Percentiles rank a stretch among this genome's conserved stretches.
Conservation (phyloP, 2,113 vertebrate genomes). For the Labrus mixtus region DNA sequence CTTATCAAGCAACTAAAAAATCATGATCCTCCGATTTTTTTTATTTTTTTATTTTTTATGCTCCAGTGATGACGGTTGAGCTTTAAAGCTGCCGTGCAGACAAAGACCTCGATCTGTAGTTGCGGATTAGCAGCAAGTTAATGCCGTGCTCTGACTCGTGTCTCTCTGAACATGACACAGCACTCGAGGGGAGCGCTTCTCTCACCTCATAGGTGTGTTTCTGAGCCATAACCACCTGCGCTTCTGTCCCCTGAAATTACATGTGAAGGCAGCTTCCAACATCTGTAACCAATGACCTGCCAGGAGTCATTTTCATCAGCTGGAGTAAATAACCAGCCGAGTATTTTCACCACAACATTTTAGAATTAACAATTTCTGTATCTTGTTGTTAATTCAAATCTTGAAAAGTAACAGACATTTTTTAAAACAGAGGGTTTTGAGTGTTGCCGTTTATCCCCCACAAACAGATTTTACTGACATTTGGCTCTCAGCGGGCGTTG, state of each 20-base stretch:
- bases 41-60: constrained; percentile 3
- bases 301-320: constrained; percentile 22
- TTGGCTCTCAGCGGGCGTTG: constrained; percentile 4
- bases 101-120: constrained; percentile 31
- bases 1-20: constrained; percentile 9
- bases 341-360: constrained; percentile 2
- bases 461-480: constrained; percentile 29
- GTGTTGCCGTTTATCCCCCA: not conserved
- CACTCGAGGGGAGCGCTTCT: not conserved
- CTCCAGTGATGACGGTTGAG: constrained; percentile 9
- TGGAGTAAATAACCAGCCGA: constrained; percentile 8
- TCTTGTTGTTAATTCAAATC: not conserved
- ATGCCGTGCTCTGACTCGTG: constrained; percentile 16
- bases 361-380: not conserved
- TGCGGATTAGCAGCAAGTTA: constrained; percentile 55
- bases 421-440: not conserved
- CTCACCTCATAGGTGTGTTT: constrained; percentile 12
- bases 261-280: constrained; percentile 10
- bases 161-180: constrained; percentile 55
- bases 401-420: not conserved
- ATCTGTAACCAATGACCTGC: constrained; percentile 5
- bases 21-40: not conserved
- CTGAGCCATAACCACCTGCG: constrained; percentile 15
- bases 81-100: constrained; percentile 35
- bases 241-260: constrained; percentile 22